Evolutionary conservation across 2,888 invertebrate species (phyloP).

Genomic region (Phortica magna): DNA sequence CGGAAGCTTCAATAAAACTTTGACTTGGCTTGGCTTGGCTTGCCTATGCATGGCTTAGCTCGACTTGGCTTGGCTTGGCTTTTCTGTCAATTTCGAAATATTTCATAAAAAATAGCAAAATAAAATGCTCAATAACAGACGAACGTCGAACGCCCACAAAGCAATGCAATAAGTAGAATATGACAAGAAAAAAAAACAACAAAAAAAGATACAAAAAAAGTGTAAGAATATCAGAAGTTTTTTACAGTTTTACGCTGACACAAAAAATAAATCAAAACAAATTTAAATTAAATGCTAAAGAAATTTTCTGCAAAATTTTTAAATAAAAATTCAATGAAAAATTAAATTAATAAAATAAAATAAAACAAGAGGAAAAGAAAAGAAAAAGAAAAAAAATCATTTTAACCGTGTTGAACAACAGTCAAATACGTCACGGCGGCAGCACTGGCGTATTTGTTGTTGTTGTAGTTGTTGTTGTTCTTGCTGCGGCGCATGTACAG

Average conservation of each 20-base stretch:
- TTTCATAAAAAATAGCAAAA: neutral
- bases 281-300: too few relatives aligned
- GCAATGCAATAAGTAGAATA: too few relatives aligned
- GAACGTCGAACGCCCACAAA: too few relatives aligned
- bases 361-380: neutral
- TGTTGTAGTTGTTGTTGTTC: neutral
- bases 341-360: neutral
- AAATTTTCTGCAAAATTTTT: too few relatives aligned
- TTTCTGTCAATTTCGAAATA: neutral
- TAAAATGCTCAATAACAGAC: too few relatives aligned
- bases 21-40: neutral
- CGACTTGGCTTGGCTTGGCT: neutral
- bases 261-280: too few relatives aligned
- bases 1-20: constrained; percentile 9
- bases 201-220: constrained; percentile 1
- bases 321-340: neutral
- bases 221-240: neutral
- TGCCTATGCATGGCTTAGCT: neutral
- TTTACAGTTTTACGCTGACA: too few relatives aligned
- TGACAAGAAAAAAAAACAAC: neutral
- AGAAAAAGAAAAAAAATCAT: too few relatives aligned
- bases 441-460: constrained; percentile 26
- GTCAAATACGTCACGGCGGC: constrained; percentile 49
- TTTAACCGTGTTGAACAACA: constrained; percentile 45
- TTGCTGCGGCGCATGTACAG: constrained; percentile 12